Evolutionary conservation across 2,797 vertebrate species (phyloP), one percentile per base, ranked within the genome.

Genomic region (Gymnopithys bicolor): DNA sequence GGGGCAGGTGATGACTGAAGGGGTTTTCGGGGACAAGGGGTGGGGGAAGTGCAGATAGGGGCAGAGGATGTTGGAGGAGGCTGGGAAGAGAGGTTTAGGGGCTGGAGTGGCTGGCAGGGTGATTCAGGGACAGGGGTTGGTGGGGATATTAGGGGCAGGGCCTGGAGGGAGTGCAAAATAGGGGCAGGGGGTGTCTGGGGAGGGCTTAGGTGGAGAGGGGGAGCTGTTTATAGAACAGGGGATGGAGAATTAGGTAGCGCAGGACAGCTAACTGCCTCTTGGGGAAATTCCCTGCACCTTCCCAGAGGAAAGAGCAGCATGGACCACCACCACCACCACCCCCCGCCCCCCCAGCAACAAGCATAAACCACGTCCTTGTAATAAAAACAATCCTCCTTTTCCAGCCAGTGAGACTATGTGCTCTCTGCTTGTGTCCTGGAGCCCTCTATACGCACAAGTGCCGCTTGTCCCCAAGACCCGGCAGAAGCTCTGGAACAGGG

Each of bases 361-460:
- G 51, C 39, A 58, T 35, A 59, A 71, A 46, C 5, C 0, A 1
- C 32, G 19, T 48, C 15, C 15, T 25, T 46, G 32, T 48, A 43
- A 43, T 43, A 25, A 12, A 82, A 45, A 6, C n/a, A 33, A 10
- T 27, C 25, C 16, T 32, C 9, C 17, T 53, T 17, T 62, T 84
- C 7, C 53, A 71, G 21, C 28, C 41, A 69, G 6, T 32, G 71
- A 8, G 59, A 53, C 16, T 23, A 7, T 23, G 23, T 33, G 37
- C 12, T n/a, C 16, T 32, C 43, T 21, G 48, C 48, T 63, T 0
- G 0, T 59, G 56, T 67, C 9, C 48, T 6, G 1, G 25, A 51
- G 27, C 9, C 12, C n/a, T 33, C 48, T 14, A 45, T 51, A 30
- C 35, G 53, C 46, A 5, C 10, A 37, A 41, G 11, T 11, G 27